Conservation (phyloP, 2,797 vertebrate genomes). For the Echeneis naucrates region DNA sequence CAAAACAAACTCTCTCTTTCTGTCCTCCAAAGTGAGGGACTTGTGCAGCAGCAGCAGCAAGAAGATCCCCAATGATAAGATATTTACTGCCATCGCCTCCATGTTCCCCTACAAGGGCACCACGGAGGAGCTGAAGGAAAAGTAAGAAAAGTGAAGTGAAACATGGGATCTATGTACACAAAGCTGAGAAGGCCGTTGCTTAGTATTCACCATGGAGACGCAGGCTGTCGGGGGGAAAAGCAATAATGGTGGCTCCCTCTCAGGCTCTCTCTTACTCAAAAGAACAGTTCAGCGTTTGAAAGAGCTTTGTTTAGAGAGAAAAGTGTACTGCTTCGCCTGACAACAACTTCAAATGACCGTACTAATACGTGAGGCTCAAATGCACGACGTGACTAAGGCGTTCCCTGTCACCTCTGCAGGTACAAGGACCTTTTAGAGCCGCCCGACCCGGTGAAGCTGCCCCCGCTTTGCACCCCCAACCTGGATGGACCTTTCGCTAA, state of each 20-base stretch:
- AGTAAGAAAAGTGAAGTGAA: constrained; percentile 84
- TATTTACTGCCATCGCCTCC: constrained; percentile 96
- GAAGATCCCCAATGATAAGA: constrained; percentile 94
- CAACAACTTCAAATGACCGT: not conserved
- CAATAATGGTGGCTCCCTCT: constrained; percentile 71
- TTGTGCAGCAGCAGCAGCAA: constrained; percentile 86
- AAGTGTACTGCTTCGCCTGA: constrained; percentile 7
- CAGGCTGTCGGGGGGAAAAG: constrained; percentile 60
- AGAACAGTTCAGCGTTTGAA: constrained; percentile 66
- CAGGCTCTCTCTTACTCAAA: constrained; percentile 51
- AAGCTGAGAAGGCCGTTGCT: constrained; percentile 70
- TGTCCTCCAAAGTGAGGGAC: constrained; percentile 85
- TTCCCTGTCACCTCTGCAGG: constrained; percentile 73
- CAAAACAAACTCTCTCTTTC: constrained; percentile 29
- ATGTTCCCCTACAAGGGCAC: constrained; percentile 98
- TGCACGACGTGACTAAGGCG: not conserved
- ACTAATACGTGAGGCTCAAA: not conserved
- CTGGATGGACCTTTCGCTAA: constrained; percentile 95
- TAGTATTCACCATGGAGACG: constrained; percentile 78
- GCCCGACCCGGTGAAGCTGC: constrained; percentile 89
- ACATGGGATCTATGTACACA: constrained; percentile 41
- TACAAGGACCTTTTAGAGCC: constrained; percentile 95
- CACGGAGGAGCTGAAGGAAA: constrained; percentile 96
- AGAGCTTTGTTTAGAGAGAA: constrained; percentile 47
- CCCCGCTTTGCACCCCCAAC: constrained; percentile 96